Evolutionary conservation across 2,113 vertebrate genomes (phyloP).

Genomic region (Otolemur garnettii): DNA sequence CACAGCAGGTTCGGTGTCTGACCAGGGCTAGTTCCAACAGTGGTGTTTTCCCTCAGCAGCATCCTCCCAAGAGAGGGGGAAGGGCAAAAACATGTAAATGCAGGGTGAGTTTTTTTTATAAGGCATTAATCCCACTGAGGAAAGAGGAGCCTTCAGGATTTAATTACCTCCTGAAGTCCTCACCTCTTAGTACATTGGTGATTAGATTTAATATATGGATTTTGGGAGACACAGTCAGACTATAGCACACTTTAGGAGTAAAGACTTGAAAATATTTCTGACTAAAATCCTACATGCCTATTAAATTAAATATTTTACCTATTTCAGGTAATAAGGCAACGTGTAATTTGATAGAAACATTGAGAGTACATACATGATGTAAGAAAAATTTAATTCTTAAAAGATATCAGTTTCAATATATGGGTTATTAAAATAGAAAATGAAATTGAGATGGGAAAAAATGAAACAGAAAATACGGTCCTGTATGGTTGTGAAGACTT

Average conservation of each 20-base stretch:
- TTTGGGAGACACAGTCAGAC: neutral
- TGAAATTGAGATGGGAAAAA: neutral
- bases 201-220: neutral
- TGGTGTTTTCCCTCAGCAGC: neutral
- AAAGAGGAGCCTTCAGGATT: rapidly evolving
- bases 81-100: neutral
- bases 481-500: neutral
- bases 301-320: neutral
- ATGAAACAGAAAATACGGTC: neutral
- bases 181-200: neutral
- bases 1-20: neutral
- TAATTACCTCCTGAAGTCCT: neutral
- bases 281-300: neutral
- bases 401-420: neutral
- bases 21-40: neutral
- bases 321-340: neutral
- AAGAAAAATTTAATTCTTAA: conserved; percentile 12
- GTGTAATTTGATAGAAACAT: neutral
- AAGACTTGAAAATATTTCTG: conserved; percentile 10
- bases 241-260: neutral
- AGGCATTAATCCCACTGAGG: neutral
- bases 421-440: conserved; percentile 27
- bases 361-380: neutral
- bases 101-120: neutral
- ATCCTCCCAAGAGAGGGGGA: neutral